Conservation (phyloP, 2,888 invertebrate genomes). For the Argynnis bischoffii region DNA sequence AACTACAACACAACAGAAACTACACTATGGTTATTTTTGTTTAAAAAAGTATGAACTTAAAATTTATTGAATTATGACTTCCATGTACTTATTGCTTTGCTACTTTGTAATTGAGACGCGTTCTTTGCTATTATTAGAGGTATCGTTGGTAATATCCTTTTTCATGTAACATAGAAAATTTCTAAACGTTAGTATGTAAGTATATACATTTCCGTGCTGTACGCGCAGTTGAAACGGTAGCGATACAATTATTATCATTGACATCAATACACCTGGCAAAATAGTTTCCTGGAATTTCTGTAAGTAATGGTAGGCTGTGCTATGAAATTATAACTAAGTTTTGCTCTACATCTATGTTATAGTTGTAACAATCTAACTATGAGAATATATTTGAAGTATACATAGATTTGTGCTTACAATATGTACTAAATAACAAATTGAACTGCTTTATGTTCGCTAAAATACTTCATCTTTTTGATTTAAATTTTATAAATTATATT, state of each 20-base stretch:
- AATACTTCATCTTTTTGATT: too few relatives aligned
- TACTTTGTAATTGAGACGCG: constrained; percentile 3
- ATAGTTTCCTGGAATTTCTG: constrained; percentile 35
- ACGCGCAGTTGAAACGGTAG: constrained; percentile 34
- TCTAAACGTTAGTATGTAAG: constrained; percentile 4
- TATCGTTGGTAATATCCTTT: background rate
- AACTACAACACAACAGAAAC: too few relatives aligned
- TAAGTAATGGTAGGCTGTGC: constrained; percentile 32
- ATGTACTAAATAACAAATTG: too few relatives aligned
- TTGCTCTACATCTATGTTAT: constrained; percentile 29
- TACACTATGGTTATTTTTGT: background rate
- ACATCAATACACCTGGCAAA: constrained; percentile 30
- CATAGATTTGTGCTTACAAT: too few relatives aligned
- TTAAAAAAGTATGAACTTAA: background rate
- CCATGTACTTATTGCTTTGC: constrained; percentile 1
- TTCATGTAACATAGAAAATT: background rate
- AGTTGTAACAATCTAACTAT: background rate
- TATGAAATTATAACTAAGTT: constrained; percentile 25
- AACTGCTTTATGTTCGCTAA: too few relatives aligned
- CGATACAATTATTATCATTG: constrained; percentile 37
- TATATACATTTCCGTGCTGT: constrained; percentile 32
- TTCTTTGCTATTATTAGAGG: background rate
- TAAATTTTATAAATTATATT: too few relatives aligned
- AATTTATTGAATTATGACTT: constrained; percentile 1
- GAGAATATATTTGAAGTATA: too few relatives aligned